Conservation (phyloP, 2,888 invertebrate genomes). For the Cyaniris semiargus region DNA sequence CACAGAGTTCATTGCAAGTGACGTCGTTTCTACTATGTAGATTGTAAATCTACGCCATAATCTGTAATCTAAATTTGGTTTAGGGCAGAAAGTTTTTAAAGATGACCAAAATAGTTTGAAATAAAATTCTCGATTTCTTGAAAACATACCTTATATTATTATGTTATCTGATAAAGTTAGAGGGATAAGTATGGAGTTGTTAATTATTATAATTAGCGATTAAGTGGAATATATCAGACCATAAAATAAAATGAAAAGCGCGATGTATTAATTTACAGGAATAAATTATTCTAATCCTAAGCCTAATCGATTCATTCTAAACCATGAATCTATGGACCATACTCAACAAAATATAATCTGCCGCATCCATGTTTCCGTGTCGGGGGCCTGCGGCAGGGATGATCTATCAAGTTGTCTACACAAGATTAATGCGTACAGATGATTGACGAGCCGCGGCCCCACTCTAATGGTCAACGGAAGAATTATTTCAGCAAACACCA, state of each 20-base stretch:
- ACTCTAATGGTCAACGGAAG: conserved; percentile 67
- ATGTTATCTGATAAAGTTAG: too few relatives aligned
- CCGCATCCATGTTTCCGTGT: conserved; percentile 51
- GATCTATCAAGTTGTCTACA: conserved; percentile 80
- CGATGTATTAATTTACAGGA: too few relatives aligned
- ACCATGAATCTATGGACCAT: neutral
- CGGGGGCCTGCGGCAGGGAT: conserved; percentile 62
- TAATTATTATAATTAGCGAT: too few relatives aligned
- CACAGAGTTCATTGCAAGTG: neutral
- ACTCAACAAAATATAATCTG: conserved; percentile 34
- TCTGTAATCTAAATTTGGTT: too few relatives aligned
- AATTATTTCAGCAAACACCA: conserved; percentile 53
- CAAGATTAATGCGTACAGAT: conserved; percentile 79
- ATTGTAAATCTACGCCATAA: neutral
- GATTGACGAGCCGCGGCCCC: conserved; percentile 74
- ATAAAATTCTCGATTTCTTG: too few relatives aligned
- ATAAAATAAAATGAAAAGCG: too few relatives aligned
- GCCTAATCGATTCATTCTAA: neutral
- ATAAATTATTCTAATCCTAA: neutral
- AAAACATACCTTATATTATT: too few relatives aligned
- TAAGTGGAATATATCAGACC: too few relatives aligned
- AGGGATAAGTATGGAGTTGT: too few relatives aligned
- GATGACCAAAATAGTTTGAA: too few relatives aligned
- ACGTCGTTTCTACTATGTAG: neutral
- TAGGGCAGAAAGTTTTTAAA: too few relatives aligned